Evolutionary conservation across 2,888 invertebrate genomes (phyloP), one percentile per base, ranked within the genome.

Genomic region (Drosophila siamana): DNA sequence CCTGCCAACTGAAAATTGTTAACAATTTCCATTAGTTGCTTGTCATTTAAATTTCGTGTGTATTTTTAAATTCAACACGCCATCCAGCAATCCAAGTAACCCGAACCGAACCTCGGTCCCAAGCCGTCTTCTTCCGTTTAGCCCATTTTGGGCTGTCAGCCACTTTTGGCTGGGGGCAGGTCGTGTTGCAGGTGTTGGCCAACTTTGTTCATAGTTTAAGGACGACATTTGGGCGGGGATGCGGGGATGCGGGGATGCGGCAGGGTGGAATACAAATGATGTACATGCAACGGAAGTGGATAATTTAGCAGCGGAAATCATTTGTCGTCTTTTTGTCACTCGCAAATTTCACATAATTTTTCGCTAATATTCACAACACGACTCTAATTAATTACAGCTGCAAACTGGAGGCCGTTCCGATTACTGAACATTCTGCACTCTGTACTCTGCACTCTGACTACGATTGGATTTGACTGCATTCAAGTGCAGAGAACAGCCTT

Each of bases 11-110:
- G 73, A 61, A 86, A 86, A 86, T 86, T 83, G 80, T 76, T 86
- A 74, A 86, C 88, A 86, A 88, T 89, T 88, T 89, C 89, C 89
- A 86, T 86, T 86, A 86, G 89, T 88, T 86, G 80, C 88, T 89
- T 86, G 86, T 86, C 86, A 89, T 86, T 86, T 89, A 89, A 86
- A 86, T 86, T 86, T 88, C 59, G 62, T 68, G 72, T 69, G 83
- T 68, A 78, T 71, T 83, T 81, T 86, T 65, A 79, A 81, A 71
- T 84, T 72, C 76, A 65, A 30, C 82, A 61, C 76, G 66, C 61
- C 63, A 66, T 44, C 43, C 38, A 30, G 19, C 43, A 33, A 47
- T 41, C 33, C 24, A 33, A 33, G 28, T 15, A 30, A 41, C 6
- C 56, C 15, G 26, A 8, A 33, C 46, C 26, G n/a, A 44, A 47